phyloP scores from a whole-genome alignment of 2,888 invertebrate genomes.

The Lathronympha strigana region DNA sequence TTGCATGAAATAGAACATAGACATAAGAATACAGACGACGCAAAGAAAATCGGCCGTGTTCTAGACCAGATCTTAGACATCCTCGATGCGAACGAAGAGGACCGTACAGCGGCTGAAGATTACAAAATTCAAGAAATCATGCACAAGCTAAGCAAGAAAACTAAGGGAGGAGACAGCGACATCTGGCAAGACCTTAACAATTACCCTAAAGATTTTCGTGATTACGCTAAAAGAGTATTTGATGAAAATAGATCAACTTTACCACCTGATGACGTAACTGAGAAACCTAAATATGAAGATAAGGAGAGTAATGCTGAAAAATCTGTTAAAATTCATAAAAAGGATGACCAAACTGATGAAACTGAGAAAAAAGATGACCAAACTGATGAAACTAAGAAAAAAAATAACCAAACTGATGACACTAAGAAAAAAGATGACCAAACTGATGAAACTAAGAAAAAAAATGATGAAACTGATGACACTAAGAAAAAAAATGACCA shows the following conservation, averaged over 20 bases:
- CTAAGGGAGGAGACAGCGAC: slow-evolving; percentile 28
- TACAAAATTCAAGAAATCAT: slow-evolving; percentile 56
- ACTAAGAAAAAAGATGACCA: neutral
- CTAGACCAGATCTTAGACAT: slow-evolving; percentile 57
- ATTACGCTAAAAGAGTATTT: slow-evolving; percentile 36
- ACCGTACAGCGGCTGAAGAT: slow-evolving; percentile 46
- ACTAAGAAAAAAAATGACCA: neutral
- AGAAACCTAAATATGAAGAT: neutral
- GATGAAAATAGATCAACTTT: slow-evolving; percentile 16
- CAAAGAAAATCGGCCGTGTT: slow-evolving; percentile 56
- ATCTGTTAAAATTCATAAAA: neutral
- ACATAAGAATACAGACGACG: slow-evolving; percentile 54
- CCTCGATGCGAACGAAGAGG: slow-evolving; percentile 47
- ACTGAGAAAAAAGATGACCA: neutral
- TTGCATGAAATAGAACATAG: slow-evolving; percentile 58
- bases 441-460: neutral
- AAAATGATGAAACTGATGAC: neutral
- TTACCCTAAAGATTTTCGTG: slow-evolving; percentile 37
- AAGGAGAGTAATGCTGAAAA: neutral
- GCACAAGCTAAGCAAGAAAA: slow-evolving; percentile 50
- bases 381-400: neutral
- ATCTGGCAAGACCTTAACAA: slow-evolving; percentile 21
- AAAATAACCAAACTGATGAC: neutral
- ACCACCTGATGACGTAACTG: neutral
- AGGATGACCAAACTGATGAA: neutral